Conservation (phyloP, 2,888 invertebrate genomes). For the Buathra laborator region DNA sequence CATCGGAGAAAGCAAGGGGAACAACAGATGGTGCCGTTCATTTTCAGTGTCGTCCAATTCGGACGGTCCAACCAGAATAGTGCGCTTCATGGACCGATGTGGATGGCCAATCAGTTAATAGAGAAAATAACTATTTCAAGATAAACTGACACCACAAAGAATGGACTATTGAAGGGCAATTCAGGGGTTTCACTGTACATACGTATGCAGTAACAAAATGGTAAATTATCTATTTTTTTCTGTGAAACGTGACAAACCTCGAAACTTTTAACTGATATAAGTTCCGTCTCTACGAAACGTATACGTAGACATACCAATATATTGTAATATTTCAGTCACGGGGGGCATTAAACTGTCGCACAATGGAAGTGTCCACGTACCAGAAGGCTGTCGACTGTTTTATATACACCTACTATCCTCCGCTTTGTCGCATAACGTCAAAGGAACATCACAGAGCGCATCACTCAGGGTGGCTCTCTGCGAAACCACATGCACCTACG, state of each 20-base stretch:
- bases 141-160: too few relatives aligned
- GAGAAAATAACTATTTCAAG: too few relatives aligned
- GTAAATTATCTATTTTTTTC: too few relatives aligned
- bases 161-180: too few relatives aligned
- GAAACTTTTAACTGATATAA: conserved; percentile 1
- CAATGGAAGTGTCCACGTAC: neutral
- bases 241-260: neutral
- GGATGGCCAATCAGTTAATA: too few relatives aligned
- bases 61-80: too few relatives aligned
- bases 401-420: conserved; percentile 29
- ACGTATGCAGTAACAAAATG: too few relatives aligned
- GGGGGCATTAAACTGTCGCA: conserved; percentile 23
- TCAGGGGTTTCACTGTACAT: too few relatives aligned
- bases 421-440: conserved; percentile 69
- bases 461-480: conserved; percentile 45
- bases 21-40: too few relatives aligned
- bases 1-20: too few relatives aligned
- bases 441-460: conserved; percentile 63
- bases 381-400: neutral
- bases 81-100: too few relatives aligned
- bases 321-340: neutral
- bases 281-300: neutral
- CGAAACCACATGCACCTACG: conserved; percentile 9
- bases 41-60: too few relatives aligned
- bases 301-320: neutral